Evolutionary conservation across 2,113 vertebrate genomes (phyloP), one percentile per base, ranked within the genome.

Genomic region (Corydoras sp.): DNA sequence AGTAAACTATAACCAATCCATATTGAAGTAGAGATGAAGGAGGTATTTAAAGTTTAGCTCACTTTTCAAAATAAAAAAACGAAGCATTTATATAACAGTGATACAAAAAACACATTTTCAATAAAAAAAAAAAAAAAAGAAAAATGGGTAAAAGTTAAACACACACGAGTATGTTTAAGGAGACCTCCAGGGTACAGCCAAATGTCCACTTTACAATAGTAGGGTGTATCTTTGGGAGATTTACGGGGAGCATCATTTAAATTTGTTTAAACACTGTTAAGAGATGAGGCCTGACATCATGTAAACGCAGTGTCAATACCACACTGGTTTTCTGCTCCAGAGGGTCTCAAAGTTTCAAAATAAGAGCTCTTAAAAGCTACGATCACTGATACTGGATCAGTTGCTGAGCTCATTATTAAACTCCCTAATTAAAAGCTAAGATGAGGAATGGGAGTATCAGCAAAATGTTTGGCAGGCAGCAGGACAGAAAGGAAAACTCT

Each of bases 401-500:
- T 12, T 53, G 51, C 35, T 43, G 35, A 43, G 35, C 51, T 53
- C 51, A 53, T 14, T 14, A 53, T 53, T 53, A 53, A 53, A 53
- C 13, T 53, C 13, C 13, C 51, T 14, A 10, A 12, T 53, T 53
- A 53, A 53, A 53, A 8, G 51, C 13, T 53, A 53, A 53, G 11
- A 10, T 3, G 51, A 53, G 13, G 10, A 53, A 6, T 53, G 7
- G 35, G 35, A 43, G 35, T 43, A 8, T 43, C 4, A 43, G 35
- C 35, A 43, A 43, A 5, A 43, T 54, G 35, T 61, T 53, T 10
- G 13, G 10, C 13, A 12, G 13, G 13, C 14, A 11, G 15, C 10
- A 72, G 54, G 15, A 61, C 64, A 43, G 43, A 63, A 48, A 69
- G 35, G 49, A 15, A 15, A 54, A 62, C 54, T 58, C 15, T 32